Evolutionary conservation across 1,140 invertebrate genomes (phyloP).

Genomic region (Drosophila takahashii): DNA sequence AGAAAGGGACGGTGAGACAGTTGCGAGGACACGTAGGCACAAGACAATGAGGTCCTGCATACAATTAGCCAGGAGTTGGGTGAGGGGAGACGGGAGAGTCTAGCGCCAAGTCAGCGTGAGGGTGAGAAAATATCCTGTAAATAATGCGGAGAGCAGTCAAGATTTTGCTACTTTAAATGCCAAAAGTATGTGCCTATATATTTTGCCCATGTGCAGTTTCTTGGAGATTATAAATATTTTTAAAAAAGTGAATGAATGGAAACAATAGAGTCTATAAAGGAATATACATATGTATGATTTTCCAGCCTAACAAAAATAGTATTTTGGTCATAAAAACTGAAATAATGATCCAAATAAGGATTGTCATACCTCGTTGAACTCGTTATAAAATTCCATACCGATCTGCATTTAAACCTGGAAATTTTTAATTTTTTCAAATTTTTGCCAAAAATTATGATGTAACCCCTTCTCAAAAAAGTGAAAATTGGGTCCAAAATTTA

Average conservation of each 20-base stretch:
- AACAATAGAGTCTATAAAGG: not conserved
- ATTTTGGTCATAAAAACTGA: too few species aligned
- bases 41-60: conserved; percentile 38
- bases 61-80: conserved; percentile 47
- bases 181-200: not conserved
- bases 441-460: too few species aligned
- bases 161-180: conserved; percentile 11
- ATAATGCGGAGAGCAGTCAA: conserved; percentile 4
- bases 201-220: not conserved
- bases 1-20: not conserved
- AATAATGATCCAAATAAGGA: too few species aligned
- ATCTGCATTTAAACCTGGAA: too few species aligned
- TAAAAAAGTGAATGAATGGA: not conserved
- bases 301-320: too few species aligned
- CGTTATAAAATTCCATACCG: too few species aligned
- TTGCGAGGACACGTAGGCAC: conserved; percentile 18
- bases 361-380: too few species aligned
- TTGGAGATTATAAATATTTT: not conserved
- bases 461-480: too few species aligned
- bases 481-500: too few species aligned
- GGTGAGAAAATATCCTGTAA: conserved; percentile 28
- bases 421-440: too few species aligned
- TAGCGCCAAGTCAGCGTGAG: conserved; percentile 49
- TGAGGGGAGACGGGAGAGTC: not conserved
- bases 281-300: too few species aligned